Percentiles rank a stretch among this genome's conserved stretches.
Evolutionary conservation across 2,113 vertebrate genomes (phyloP).

Genomic region (Myanophis thanlyinensis): DNA sequence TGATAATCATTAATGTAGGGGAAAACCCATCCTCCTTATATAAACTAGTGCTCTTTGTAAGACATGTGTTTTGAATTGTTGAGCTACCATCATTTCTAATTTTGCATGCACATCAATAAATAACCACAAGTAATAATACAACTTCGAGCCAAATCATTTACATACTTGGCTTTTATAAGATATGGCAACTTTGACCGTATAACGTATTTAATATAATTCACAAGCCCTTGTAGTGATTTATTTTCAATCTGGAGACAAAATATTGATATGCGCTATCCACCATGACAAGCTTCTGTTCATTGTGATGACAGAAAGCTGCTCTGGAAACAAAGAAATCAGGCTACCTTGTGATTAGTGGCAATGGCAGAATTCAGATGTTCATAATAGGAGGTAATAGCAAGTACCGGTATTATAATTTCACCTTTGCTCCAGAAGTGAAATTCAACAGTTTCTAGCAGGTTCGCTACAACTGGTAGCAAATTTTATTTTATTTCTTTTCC

Average conservation of each 20-base stretch:
- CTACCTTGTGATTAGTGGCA: neutral
- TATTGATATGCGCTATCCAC: neutral
- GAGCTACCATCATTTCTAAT: neutral
- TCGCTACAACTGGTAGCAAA: too few relatives aligned
- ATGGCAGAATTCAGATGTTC: neutral
- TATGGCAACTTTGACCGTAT: neutral
- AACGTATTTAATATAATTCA: slow-evolving; percentile 4
- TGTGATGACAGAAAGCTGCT: neutral
- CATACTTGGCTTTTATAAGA: slow-evolving; percentile 4
- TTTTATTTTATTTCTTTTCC: too few relatives aligned
- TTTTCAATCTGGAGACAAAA: slow-evolving; percentile 9
- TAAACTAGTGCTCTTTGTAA: neutral
- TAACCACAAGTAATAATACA: slow-evolving; percentile 6
- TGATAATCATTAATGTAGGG: neutral
- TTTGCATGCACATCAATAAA: slow-evolving; percentile 2
- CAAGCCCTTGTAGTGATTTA: neutral
- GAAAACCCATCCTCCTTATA: neutral
- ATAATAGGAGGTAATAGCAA: neutral
- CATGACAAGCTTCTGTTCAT: neutral
- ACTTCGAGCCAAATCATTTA: slow-evolving; percentile 8
- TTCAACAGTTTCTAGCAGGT: too few relatives aligned
- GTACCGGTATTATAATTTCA: neutral
- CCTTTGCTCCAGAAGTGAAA: too few relatives aligned
- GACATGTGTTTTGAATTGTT: slow-evolving; percentile 14
- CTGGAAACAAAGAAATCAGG: neutral